Percentiles rank a stretch among this genome's conserved stretches.
Evolutionary conservation across 1,140 invertebrate species (phyloP).

Genomic region (Hydropsyche tenuis): DNA sequence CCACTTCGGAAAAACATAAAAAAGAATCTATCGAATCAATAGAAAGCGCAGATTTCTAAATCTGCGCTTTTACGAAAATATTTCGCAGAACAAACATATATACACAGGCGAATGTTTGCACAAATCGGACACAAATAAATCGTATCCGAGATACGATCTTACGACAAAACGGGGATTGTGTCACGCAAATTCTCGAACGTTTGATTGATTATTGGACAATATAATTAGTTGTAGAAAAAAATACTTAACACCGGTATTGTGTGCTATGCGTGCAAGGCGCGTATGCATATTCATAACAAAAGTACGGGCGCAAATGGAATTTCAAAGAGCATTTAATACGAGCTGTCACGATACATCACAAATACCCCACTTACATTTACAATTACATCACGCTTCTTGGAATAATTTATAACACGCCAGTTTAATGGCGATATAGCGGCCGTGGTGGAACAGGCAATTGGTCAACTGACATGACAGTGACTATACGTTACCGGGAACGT

Average conservation of each 20-base stretch:
- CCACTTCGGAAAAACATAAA: not conserved
- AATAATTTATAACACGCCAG: constrained; percentile 24
- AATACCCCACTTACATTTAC: not conserved
- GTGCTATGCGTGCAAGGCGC: too few relatives aligned
- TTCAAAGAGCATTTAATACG: constrained; percentile 14
- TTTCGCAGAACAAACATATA: too few relatives aligned
- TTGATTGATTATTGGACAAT: too few relatives aligned
- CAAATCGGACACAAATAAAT: too few relatives aligned
- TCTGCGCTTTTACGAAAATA: not conserved
- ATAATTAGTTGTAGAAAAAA: too few relatives aligned
- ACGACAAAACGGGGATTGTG: too few relatives aligned
- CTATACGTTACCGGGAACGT: not conserved
- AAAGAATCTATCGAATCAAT: not conserved
- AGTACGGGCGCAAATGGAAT: not conserved
- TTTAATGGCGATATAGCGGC: not conserved
- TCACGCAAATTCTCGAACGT: too few relatives aligned
- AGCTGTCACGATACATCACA: not conserved
- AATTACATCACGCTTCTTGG: constrained; percentile 21
- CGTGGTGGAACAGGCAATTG: constrained; percentile 2
- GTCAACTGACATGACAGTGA: constrained; percentile 7
- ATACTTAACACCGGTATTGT: too few relatives aligned
- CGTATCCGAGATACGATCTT: too few relatives aligned
- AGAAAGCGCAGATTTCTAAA: not conserved
- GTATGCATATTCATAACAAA: too few relatives aligned
- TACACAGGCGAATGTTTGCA: too few relatives aligned